These are phyloP conservation scores for Poecilia velifera DNA, from an alignment of 2,797 vertebrate genomes.

Conservation along the genomic window DNA sequence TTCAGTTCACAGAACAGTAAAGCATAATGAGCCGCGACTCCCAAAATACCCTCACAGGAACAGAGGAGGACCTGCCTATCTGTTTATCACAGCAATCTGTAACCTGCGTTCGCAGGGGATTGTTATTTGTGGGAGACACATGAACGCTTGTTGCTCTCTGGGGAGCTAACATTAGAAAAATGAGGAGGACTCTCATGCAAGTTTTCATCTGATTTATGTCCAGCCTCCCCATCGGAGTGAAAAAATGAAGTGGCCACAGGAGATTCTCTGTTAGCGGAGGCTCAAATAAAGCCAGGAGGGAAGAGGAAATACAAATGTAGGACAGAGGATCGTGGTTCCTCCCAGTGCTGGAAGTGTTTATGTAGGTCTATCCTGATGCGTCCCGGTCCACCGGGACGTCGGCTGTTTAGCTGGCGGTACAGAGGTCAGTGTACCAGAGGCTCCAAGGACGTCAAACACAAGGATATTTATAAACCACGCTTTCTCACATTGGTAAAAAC, in stretches of 20 bases:
- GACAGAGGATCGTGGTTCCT: constrained; percentile 57
- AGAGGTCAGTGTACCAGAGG: constrained; percentile 46
- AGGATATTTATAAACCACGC: constrained; percentile 13
- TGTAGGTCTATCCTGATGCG: constrained; percentile 38
- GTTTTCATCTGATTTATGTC: constrained; percentile 50
- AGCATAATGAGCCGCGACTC: constrained; percentile 4
- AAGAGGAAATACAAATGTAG: constrained; percentile 62
- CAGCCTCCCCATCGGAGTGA: constrained; percentile 25
- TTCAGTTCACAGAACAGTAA: constrained; percentile 18
- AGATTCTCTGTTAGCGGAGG: constrained; percentile 44
- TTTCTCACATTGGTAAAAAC: constrained; percentile 1
- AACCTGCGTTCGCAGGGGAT: constrained; percentile 32
- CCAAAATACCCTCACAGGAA: constrained; percentile 18
- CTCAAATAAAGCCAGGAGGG: constrained; percentile 58
- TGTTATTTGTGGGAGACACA: constrained; percentile 51
- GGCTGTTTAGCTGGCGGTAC: constrained; percentile 40
- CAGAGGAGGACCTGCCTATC: constrained; percentile 15
- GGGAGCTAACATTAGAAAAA: constrained; percentile 40
- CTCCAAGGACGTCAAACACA: constrained; percentile 13
- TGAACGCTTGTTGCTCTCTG: constrained; percentile 56
- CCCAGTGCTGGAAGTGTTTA: constrained; percentile 53
- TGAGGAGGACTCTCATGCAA: constrained; percentile 20
- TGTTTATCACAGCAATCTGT: constrained; percentile 34
- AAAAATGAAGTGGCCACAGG: constrained; percentile 48
- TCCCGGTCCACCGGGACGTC: constrained; percentile 41